Conservation (phyloP, 1,140 invertebrate species). For the Meloidogyne hapla region DNA sequence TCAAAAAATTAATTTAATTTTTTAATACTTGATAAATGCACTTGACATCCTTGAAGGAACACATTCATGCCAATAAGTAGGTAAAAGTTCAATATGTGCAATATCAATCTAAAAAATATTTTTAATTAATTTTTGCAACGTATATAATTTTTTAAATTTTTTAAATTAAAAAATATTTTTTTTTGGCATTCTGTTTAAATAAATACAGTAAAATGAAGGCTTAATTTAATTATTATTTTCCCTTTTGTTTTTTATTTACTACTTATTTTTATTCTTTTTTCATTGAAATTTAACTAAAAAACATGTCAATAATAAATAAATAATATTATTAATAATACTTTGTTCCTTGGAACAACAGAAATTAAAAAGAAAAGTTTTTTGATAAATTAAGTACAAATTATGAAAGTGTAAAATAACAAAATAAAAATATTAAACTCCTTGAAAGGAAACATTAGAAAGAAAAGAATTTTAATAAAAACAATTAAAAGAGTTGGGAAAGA, state of each 20-base stretch:
- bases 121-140: too few relatives aligned
- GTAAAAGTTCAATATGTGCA: slow-evolving; percentile 63
- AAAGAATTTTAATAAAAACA: too few relatives aligned
- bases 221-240: not conserved
- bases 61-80: slow-evolving; percentile 65
- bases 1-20: not conserved
- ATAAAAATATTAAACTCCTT: too few relatives aligned
- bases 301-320: not conserved
- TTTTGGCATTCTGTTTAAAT: too few relatives aligned
- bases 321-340: not conserved
- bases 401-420: too few relatives aligned
- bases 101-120: slow-evolving; percentile 27
- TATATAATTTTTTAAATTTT: too few relatives aligned
- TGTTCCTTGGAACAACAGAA: not conserved
- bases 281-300: not conserved
- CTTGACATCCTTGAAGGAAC: slow-evolving; percentile 63
- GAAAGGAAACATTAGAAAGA: too few relatives aligned
- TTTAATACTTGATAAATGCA: slow-evolving; percentile 61
- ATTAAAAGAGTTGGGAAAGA: too few relatives aligned
- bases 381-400: not conserved
- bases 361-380: not conserved
- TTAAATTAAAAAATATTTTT: too few relatives aligned
- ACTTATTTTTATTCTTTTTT: not conserved
- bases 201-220: too few relatives aligned
- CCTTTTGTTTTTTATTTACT: not conserved